Evolutionary conservation across 2,888 invertebrate species (phyloP).

Genomic region (Zygothrica quintamaculata): DNA sequence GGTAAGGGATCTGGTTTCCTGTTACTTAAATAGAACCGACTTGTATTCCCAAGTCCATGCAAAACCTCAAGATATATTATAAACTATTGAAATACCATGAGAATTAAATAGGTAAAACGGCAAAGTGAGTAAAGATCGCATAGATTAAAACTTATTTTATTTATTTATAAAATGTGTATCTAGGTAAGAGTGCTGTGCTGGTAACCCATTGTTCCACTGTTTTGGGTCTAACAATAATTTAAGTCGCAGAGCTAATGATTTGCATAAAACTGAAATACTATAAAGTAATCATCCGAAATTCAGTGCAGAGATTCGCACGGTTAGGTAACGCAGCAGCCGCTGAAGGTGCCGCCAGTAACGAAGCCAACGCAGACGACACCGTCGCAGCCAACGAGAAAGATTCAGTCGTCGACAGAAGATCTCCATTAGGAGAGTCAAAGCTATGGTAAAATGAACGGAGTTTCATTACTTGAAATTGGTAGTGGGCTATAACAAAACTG

Average conservation of each 20-base stretch:
- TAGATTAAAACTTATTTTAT: too few relatives aligned
- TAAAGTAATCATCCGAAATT: slow-evolving; percentile 59
- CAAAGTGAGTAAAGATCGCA: too few relatives aligned
- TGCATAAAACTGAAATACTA: slow-evolving; percentile 44
- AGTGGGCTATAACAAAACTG: slow-evolving; percentile 11
- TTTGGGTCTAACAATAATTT: slow-evolving; percentile 5
- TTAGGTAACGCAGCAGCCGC: slow-evolving; percentile 45
- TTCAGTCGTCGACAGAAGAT: slow-evolving; percentile 62
- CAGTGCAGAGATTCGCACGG: slow-evolving; percentile 63
- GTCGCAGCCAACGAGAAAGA: slow-evolving; percentile 46
- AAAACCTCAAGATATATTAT: too few relatives aligned
- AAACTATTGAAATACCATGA: too few relatives aligned
- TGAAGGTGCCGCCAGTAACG: slow-evolving; percentile 55
- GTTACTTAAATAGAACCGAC: too few relatives aligned
- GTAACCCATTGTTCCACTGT: slow-evolving; percentile 26
- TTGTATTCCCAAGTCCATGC: too few relatives aligned
- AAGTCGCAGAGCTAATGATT: slow-evolving; percentile 34
- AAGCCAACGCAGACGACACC: slow-evolving; percentile 48
- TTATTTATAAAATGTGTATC: too few relatives aligned
- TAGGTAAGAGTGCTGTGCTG: too few relatives aligned
- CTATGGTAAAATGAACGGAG: slow-evolving; percentile 32
- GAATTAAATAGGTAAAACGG: too few relatives aligned
- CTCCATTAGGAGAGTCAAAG: slow-evolving; percentile 69
- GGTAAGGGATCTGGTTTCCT: too few relatives aligned
- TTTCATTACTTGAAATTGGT: slow-evolving; percentile 2